These are phyloP conservation scores for Tenthredo scrophulariae DNA, from an alignment of 2,888 invertebrate species.

Conservation along the genomic window DNA sequence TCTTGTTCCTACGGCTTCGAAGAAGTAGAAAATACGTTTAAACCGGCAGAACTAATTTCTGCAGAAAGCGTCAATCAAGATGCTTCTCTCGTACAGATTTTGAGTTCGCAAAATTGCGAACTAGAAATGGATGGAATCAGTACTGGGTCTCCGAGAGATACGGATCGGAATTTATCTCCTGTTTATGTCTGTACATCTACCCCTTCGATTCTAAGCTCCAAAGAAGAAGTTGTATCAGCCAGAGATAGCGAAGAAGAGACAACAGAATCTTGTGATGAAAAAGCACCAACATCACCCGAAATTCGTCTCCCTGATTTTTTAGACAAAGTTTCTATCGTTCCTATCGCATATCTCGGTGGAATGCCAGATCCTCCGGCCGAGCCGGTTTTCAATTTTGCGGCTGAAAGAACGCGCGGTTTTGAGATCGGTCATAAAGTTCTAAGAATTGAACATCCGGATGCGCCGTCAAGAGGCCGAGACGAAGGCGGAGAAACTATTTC, in stretches of 20 bases:
- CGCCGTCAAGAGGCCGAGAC: not conserved
- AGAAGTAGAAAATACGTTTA: not conserved
- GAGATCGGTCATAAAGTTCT: conserved; percentile 14
- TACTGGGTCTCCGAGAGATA: not conserved
- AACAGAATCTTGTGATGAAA: not conserved
- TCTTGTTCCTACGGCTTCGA: not conserved
- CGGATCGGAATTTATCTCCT: conserved; percentile 29
- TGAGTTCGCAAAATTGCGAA: not conserved
- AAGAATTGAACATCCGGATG: conserved; percentile 37
- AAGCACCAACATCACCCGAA: not conserved
- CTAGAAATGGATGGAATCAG: not conserved
- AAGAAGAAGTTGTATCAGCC: not conserved
- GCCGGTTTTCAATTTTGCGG: conserved; percentile 15
- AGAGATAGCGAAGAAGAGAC: conserved; percentile 7
- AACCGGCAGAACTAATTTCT: not conserved
- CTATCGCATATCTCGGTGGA: conserved; percentile 22
- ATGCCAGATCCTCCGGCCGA: conserved; percentile 40
- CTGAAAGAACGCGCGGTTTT: not conserved
- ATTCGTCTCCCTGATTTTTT: conserved; percentile 19
- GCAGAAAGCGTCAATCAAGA: not conserved
- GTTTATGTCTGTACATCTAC: conserved; percentile 29
- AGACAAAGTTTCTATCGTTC: conserved; percentile 31
- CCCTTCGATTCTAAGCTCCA: not conserved
- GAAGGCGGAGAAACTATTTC: not conserved
- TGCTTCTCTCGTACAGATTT: not conserved